Evolutionary conservation across 2,888 invertebrate species (phyloP).

Genomic region (Phaonia tiefii): DNA sequence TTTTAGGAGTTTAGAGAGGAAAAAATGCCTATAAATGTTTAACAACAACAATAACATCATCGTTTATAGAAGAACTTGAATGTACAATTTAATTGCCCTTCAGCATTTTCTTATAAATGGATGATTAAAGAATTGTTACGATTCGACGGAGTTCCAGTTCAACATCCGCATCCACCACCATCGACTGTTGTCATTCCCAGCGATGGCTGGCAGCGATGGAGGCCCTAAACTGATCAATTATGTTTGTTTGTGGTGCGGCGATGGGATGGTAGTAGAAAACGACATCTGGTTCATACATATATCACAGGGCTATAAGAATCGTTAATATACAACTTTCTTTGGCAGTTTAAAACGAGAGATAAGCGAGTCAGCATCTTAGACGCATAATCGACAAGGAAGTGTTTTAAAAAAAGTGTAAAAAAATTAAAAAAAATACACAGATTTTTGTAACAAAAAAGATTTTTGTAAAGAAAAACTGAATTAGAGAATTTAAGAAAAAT

Average conservation of each 20-base stretch:
- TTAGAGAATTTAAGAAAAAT: too few relatives aligned
- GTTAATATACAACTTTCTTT: slow-evolving; percentile 67
- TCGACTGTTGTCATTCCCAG: too few relatives aligned
- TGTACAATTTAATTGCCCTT: slow-evolving; percentile 37
- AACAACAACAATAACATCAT: background rate
- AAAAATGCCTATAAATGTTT: background rate
- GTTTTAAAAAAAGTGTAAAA: background rate
- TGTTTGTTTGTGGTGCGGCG: too few relatives aligned
- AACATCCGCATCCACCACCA: too few relatives aligned
- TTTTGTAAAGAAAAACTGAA: too few relatives aligned
- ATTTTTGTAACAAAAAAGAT: too few relatives aligned
- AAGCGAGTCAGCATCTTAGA: slow-evolving; percentile 35
- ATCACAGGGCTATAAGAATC: slow-evolving; percentile 75
- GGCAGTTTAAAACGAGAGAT: slow-evolving; percentile 69
- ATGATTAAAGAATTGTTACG: slow-evolving; percentile 23
- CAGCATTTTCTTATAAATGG: slow-evolving; percentile 28
- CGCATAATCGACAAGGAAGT: background rate
- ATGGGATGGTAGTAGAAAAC: background rate
- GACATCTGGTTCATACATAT: slow-evolving; percentile 12
- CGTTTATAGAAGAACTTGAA: slow-evolving; percentile 25
- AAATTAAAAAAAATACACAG: background rate
- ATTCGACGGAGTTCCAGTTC: slow-evolving; percentile 8
- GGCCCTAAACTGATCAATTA: too few relatives aligned
- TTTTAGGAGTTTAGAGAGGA: too few relatives aligned
- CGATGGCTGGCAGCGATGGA: too few relatives aligned